Base-by-base conservation (phyloP, 2,888 invertebrate genomes). In the Helobdella robusta region DNA sequence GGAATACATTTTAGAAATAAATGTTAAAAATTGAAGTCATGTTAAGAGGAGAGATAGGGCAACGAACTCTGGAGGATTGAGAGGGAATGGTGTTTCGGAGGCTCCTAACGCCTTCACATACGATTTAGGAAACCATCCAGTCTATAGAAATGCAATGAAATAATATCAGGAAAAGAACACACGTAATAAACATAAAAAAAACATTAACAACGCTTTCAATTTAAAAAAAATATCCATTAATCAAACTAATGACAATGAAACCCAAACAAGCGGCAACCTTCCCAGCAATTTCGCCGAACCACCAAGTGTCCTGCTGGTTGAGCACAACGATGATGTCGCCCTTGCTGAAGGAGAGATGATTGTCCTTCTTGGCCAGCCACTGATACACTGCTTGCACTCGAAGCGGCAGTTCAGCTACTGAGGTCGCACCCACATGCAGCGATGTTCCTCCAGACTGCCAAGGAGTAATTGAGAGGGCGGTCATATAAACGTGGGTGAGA, bases 281-380 rank as follows among this genome's bases (percentile, higher is more conserved):
- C 48, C 80, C 83, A 68, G 76, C 78, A 28, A 83, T 78, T 70
- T 84, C 82, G 2, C 86, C 86, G 68, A 82, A 83, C 83, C 84
- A 85, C 84, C 85, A 85, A 76, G 83, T 83, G 64, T 84, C 84
- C 79, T 84, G 80, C 74, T 85, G 83, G 73, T 85, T 84, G 65
- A 82, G 79, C 28, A 86, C 83, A 66, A 76, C 79, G 66, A 86
- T 82, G 23, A 79, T 74, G 72, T 85, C 85, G 64, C 84, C 85
- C 75, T 85, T 84, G 67, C 82, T 81, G 72, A 86, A 84, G 0
- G 83, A 80, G 63, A 86, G 77, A 73, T 86, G 85, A 70, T 83
- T 83, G 59, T 83, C 82, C 71, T 83, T 83, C 54, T 83, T 82
- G 18, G 85, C 84, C 71, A 82, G 81, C 82, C 85, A 86, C 18